These are phyloP conservation scores for Acropternis orthonyx DNA, from an alignment of 2,797 vertebrate species.

Conservation along the genomic window DNA sequence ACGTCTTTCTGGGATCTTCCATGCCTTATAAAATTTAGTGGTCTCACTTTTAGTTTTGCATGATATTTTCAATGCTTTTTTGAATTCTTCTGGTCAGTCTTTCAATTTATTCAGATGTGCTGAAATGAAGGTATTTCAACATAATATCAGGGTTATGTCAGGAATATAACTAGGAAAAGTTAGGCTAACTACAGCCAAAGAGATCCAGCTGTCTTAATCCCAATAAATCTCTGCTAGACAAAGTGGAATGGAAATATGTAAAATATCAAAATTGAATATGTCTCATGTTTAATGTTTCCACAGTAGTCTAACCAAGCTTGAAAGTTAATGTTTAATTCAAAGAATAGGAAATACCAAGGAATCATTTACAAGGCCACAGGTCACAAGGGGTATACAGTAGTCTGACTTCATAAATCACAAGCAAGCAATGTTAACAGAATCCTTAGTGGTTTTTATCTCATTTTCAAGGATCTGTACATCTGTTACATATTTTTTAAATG, in stretches of 20 bases:
- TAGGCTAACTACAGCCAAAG: not conserved
- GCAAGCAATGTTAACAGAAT: not conserved
- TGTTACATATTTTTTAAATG: not conserved
- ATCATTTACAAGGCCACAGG: slow-evolving; percentile 33
- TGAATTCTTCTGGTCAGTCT: not conserved
- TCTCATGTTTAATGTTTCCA: slow-evolving; percentile 2
- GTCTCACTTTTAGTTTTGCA: not conserved
- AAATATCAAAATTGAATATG: not conserved
- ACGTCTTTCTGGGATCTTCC: not conserved
- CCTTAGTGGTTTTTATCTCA: not conserved
- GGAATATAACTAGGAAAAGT: not conserved
- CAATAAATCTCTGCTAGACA: not conserved
- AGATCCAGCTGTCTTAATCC: not conserved
- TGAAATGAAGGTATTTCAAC: not conserved
- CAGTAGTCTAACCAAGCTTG: not conserved
- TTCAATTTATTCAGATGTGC: not conserved
- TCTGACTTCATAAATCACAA: slow-evolving; percentile 17
- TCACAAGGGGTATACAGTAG: not conserved
- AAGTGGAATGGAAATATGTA: slow-evolving; percentile 1
- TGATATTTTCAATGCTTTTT: not conserved
- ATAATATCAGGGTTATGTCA: not conserved
- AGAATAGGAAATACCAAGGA: slow-evolving; percentile 27
- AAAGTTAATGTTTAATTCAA: slow-evolving; percentile 51
- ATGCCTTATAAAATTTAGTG: not conserved
- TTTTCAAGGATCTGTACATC: slow-evolving; percentile 5